Base-by-base conservation (phyloP, 2,113 vertebrate genomes). In the Seriola quinqueradiata region DNA sequence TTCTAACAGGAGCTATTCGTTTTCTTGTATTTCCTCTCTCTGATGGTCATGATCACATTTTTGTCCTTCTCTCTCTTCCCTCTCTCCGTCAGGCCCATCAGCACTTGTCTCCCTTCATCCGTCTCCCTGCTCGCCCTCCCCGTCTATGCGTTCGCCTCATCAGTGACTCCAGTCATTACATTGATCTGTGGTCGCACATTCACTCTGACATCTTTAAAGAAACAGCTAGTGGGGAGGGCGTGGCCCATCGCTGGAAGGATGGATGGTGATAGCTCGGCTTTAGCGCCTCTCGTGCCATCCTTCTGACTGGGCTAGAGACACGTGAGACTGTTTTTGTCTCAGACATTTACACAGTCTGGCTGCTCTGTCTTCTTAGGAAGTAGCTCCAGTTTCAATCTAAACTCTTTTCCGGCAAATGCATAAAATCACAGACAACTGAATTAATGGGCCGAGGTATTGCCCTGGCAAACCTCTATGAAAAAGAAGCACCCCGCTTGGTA, bases 111-210 rank as follows among this genome's bases (percentile, higher is more conserved):
- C 40, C 44, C 14, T 40, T 84, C 75, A 71, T 84, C 65, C 16
- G 42, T 68, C 86, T 79, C 66, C 36, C 19, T 38, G 8, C 52
- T 70, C 28, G 13, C 17, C 36, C 59, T 75, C 14, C 34, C 42
- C 21, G 48, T 75, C 79, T 42, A 9, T 63, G 77, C n/a, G 64
- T 81, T 87, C 50, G 75, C 61, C 77, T 90, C 70, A 84, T 87
- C 85, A 82, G 68, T 54, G 50, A 71, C 74, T 75, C 71, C 59
- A 36, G 68, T 88, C 88, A 66, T 92, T 82, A 87, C 69, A 87
- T 23, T 76, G 85, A 81, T 85, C 79, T 65, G 81, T 81, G 69
- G 70, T 81, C 34, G 48, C 75, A 72, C 73, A 61, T 74, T 76
- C 63, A 61, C 69, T 65, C 60, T 23, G 71, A 74, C 79, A 75